Conservation (phyloP, 2,888 invertebrate species). For the Anthophora plumipes region DNA sequence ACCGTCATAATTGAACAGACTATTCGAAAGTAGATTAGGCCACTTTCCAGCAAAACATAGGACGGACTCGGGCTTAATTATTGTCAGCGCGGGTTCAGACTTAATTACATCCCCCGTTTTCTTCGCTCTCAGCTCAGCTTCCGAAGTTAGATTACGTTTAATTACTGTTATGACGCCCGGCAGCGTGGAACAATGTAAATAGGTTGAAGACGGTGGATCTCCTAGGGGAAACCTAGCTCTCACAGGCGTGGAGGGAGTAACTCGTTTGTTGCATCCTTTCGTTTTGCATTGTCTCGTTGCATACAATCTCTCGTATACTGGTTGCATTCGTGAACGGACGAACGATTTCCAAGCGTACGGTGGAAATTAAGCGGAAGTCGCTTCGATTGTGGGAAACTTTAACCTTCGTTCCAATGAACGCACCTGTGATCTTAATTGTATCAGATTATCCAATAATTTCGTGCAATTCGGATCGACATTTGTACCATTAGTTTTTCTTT, state of each 20-base stretch:
- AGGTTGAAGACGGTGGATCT: slow-evolving; percentile 24
- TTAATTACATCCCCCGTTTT: slow-evolving; percentile 60
- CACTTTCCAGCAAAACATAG: slow-evolving; percentile 59
- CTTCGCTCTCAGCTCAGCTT: slow-evolving; percentile 28
- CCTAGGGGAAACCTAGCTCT: neutral
- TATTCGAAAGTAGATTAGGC: slow-evolving; percentile 62
- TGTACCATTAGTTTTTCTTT: too few relatives aligned
- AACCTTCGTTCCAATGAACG: slow-evolving; percentile 3
- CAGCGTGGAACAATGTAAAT: slow-evolving; percentile 33
- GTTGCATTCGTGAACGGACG: neutral
- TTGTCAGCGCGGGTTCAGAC: slow-evolving; percentile 37
- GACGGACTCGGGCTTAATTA: slow-evolving; percentile 62
- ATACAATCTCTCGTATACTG: too few relatives aligned
- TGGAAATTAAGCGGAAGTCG: neutral
- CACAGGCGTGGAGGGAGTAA: neutral
- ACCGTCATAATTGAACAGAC: slow-evolving; percentile 46
- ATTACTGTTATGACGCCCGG: slow-evolving; percentile 54
- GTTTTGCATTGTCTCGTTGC: neutral
- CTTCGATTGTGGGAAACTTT: neutral
- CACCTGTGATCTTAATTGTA: too few relatives aligned
- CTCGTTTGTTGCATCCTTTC: slow-evolving; percentile 27
- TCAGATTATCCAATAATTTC: too few relatives aligned
- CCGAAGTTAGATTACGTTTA: slow-evolving; percentile 45
- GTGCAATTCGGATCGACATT: too few relatives aligned
- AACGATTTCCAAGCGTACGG: neutral